A percentile compares a stretch with the other conserved stretches of the same genome.
Conservation (phyloP, 2,797 vertebrate species). For the Typhlichthys eigenmanni region DNA sequence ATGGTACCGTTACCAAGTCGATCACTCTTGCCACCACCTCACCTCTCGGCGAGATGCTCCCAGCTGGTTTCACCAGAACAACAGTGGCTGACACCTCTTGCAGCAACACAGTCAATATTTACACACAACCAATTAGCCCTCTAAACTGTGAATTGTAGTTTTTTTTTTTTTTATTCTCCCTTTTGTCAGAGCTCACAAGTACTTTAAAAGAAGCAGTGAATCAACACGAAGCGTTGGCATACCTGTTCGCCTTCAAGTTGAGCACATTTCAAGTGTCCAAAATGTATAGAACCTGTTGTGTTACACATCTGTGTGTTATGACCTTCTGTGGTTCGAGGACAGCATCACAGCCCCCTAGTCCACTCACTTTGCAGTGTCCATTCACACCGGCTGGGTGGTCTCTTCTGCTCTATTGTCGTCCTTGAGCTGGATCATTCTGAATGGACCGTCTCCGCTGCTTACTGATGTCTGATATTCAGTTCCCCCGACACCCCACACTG, state of each 20-base stretch:
- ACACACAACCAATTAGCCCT: conserved; percentile 28
- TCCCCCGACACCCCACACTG: conserved; percentile 66
- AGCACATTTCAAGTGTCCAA: conserved; percentile 49
- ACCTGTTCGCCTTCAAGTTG: conserved; percentile 43
- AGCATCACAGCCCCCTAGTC: conserved; percentile 49
- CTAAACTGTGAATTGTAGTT: conserved; percentile 52
- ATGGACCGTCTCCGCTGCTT: conserved; percentile 60
- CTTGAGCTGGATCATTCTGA: conserved; percentile 63
- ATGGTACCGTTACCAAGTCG: conserved; percentile 41
- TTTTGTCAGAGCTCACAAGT: background rate
- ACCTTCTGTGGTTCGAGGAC: conserved; percentile 64
- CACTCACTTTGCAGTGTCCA: conserved; percentile 55
- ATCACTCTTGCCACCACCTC: conserved; percentile 33
- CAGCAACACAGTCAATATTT: conserved; percentile 35
- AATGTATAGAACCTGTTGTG: conserved; percentile 11
- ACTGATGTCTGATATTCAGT: conserved; percentile 77
- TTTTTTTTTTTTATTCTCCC: conserved; percentile 18
- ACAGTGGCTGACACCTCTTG: conserved; percentile 52
- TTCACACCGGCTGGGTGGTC: conserved; percentile 56
- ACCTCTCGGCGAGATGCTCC: conserved; percentile 42
- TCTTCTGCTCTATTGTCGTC: conserved; percentile 46
- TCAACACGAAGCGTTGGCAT: background rate
- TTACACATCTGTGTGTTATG: conserved; percentile 32
- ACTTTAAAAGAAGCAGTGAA: conserved; percentile 26
- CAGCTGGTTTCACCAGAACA: conserved; percentile 30